Base-by-base conservation (phyloP, 1,140 invertebrate species). In the Psilanteris sp. region DNA sequence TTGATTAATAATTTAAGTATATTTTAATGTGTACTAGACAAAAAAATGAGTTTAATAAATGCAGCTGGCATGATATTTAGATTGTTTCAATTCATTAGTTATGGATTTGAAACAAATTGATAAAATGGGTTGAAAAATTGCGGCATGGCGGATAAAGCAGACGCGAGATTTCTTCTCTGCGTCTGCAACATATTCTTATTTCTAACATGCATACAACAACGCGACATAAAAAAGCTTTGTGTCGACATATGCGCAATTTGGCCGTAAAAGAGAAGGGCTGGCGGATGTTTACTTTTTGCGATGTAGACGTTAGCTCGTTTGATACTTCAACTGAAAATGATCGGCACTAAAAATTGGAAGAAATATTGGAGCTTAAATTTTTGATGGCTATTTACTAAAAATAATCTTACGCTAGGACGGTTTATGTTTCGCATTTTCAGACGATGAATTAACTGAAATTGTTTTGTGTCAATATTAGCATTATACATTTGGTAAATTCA, bases 251-350 rank as follows among this genome's bases (percentile, higher is more conserved):
- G 44, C 41, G 57, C 54, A 27, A 67, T 74, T 74, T 48, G 46
- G 71, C 20, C 22, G 18, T 31, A 4, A 15, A 15, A 61, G 29
- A 37, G 44, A 57, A 15, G 15, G 31, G 11, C 18, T 6, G 27
- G 22, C 54, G 59, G 61, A 74, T 74, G 71, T 74, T 64, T 64
- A 62, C 70, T 68, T 68, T 76, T 76, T 52, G 39, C 43, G 50
- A 46, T 37, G 46, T 14, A 73, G 44, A 46, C 24, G 27, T 14
- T 48, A 10, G 22, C 26, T 32, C 50, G 29, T 67, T 48, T 55
- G 43, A 59, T 57, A 67, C 31, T 59, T 59, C 7, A 27, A 50
- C 18, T 18, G 66, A 41, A 48, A 68, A 57, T 29, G 43, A 57
- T 43, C 48, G 27, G 27, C 46, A 31, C 9, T 15, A n/a, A 10